These are phyloP conservation scores for Acromyrmex heyeri DNA, from an alignment of 1,140 invertebrate species.

Conservation along the genomic window DNA sequence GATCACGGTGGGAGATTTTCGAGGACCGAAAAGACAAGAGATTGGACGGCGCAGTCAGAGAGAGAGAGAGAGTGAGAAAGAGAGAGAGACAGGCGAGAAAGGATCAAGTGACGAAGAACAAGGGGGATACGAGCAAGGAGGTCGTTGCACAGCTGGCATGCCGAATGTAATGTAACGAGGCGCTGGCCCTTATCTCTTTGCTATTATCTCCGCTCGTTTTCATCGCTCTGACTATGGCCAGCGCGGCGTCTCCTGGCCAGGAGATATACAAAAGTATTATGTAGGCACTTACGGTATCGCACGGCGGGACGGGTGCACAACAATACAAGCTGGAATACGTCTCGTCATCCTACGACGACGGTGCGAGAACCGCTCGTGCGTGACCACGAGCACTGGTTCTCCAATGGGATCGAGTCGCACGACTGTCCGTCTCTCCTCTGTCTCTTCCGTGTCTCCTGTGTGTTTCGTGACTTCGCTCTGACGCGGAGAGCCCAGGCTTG, in stretches of 20 bases:
- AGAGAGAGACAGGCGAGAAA: constrained; percentile 13
- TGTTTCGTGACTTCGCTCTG: constrained; percentile 50
- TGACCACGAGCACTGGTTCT: constrained; percentile 72
- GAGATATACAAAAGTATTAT: constrained; percentile 78
- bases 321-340: constrained; percentile 81
- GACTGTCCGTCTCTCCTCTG: constrained; percentile 74
- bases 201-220: constrained; percentile 80
- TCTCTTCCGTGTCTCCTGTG: constrained; percentile 44
- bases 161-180: constrained; percentile 80
- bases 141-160: constrained; percentile 72
- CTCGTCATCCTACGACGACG: constrained; percentile 75
- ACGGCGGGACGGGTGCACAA: constrained; percentile 74
- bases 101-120: constrained; percentile 46
- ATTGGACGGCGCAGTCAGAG: neutral
- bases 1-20: constrained; percentile 51
- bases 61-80: too few relatives aligned
- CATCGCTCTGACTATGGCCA: constrained; percentile 64
- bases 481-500: constrained; percentile 24
- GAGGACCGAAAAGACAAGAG: constrained; percentile 24
- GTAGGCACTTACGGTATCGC: constrained; percentile 62
- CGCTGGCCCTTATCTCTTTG: constrained; percentile 78
- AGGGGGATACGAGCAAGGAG: constrained; percentile 50
- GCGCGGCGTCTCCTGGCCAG: constrained; percentile 62
- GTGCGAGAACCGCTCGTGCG: constrained; percentile 76
- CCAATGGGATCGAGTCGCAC: constrained; percentile 77